phyloP scores from a whole-genome alignment of 1,140 invertebrate genomes.

The Procambarus clarkii region DNA sequence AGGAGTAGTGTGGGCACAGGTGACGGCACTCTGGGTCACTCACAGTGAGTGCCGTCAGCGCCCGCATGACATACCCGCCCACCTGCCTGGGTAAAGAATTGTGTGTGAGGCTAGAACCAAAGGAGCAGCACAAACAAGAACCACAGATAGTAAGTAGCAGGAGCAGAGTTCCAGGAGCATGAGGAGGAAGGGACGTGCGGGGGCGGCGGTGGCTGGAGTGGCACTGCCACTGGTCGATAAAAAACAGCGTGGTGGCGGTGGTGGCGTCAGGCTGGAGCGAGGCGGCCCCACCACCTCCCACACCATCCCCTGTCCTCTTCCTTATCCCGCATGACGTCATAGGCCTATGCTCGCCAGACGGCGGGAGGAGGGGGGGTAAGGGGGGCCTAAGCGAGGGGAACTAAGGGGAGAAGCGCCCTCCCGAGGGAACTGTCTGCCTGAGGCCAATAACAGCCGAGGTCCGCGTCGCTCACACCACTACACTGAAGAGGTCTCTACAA shows the following conservation, averaged over 20 bases:
- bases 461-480: background rate
- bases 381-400: background rate
- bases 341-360: constrained; percentile 52
- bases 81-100: background rate
- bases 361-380: background rate
- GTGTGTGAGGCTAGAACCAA: background rate
- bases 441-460: background rate
- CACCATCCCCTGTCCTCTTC: background rate
- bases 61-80: constrained; percentile 34
- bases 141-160: background rate
- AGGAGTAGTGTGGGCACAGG: constrained; percentile 42
- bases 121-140: background rate
- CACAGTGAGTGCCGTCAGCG: constrained; percentile 40
- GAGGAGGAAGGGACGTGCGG: constrained; percentile 56
- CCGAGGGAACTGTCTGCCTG: background rate
- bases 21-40: constrained; percentile 52
- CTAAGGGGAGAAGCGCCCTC: background rate
- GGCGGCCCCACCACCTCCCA: background rate
- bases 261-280: constrained; percentile 57
- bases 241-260: constrained; percentile 66
- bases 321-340: constrained; percentile 65
- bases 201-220: constrained; percentile 64
- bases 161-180: constrained; percentile 52
- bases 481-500: no score
- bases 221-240: constrained; percentile 68